phyloP scores from a whole-genome alignment of 2,797 vertebrate species.

The Karalla daura region DNA sequence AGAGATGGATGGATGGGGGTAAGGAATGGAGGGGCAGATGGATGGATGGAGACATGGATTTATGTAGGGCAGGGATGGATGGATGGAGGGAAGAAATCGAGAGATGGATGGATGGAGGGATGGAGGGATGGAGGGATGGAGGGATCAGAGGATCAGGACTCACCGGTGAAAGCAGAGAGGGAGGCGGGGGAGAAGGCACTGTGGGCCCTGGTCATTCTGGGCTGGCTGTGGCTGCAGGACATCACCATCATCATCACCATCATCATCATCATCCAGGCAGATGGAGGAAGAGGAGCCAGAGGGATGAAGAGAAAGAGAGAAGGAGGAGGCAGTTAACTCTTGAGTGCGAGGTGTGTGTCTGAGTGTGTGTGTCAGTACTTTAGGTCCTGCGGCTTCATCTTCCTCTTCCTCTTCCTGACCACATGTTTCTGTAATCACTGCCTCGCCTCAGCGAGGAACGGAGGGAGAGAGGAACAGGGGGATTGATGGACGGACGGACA shows the following conservation, averaged over 20 bases:
- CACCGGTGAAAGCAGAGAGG: conserved; percentile 97
- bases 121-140: too few species aligned
- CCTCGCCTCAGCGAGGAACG: conserved; percentile 29
- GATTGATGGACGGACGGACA: too few species aligned
- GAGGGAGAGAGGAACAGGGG: too few species aligned
- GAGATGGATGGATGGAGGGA: too few species aligned
- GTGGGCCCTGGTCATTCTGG: conserved; percentile 94
- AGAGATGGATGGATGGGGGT: too few species aligned
- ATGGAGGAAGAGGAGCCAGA: conserved; percentile 6
- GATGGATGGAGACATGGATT: too few species aligned
- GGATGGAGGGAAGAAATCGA: too few species aligned
- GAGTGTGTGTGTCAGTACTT: too few species aligned
- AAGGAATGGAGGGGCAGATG: too few species aligned
- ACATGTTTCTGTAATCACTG: conserved; percentile 52
- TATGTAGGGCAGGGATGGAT: too few species aligned
- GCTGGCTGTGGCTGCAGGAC: conserved; percentile 81
- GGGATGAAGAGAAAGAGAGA: conserved; percentile 27
- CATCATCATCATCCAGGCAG: too few species aligned
- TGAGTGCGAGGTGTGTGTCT: background rate
- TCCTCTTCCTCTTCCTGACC: conserved; percentile 44
- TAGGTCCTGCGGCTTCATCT: conserved; percentile 18
- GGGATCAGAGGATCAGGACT: conserved; percentile 54
- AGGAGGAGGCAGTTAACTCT: conserved; percentile 16
- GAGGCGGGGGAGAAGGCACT: conserved; percentile 97
- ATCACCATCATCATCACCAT: too few species aligned